Base-by-base conservation (phyloP, 1,140 invertebrate genomes). In the Drosophila bocki region DNA sequence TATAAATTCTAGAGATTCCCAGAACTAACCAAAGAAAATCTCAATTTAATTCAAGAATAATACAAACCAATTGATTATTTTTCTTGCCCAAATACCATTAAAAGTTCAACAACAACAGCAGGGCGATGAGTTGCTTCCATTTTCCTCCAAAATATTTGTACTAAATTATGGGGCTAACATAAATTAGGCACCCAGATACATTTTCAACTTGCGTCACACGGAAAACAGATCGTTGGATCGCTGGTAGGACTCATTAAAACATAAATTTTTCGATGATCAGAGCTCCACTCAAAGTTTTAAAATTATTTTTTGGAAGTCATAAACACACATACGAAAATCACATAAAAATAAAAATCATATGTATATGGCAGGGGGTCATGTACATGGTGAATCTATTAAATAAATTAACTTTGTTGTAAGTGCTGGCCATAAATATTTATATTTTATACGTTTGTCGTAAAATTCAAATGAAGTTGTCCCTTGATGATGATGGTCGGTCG, bases 331-430 rank as follows among this genome's bases (percentile, higher is more conserved):
- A 26, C 51, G 13, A 54, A 75, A 72, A 47, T 48, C 48, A 47
- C 61, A 75, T 75, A 39, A 72, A 72, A 35, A 72, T 60, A 33
- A 59, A 72, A 50, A 72, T 60, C 58, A 47, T 54, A 41, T 26
- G 35, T 37, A 19, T 22, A 50, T 32, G 56, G 39, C 0, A 9
- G 39, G 9, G 26, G 32, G 44, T 33, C 65, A 26, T 58, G 70
- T 72, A 72, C 70, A 50, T 72, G 45, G 68, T 50, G 68, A 60
- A 80, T 84, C 84, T 90, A 90, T 90, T 85, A 84, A 90, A 90
- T 90, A 90, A 90, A 90, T 90, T 90, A 90, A 90, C 70, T 90
- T 90, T 82, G 85, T 90, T 90, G 85, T 90, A 90, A 90, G 85
- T 85, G 85, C 85, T 90, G 85, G 70, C 67, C 85, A 90, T 90